Percentiles rank a stretch among this genome's conserved stretches.
phyloP scores from a whole-genome alignment of 2,888 invertebrate species.

The Iphiclides podalirius region DNA sequence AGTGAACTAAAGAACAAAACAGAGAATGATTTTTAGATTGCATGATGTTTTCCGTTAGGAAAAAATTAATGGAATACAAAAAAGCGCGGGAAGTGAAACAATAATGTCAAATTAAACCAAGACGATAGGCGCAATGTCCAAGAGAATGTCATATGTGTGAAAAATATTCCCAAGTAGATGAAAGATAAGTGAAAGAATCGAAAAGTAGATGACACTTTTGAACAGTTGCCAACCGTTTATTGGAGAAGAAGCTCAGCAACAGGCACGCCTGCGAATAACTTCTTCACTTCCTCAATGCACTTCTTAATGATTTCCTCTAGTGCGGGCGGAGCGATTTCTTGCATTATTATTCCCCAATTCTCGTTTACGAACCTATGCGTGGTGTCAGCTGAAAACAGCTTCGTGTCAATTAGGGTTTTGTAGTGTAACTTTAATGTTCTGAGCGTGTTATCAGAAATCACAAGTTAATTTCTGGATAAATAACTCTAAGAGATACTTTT shows the following conservation, averaged over 20 bases:
- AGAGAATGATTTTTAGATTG: too few relatives aligned
- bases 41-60: too few relatives aligned
- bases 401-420: background rate
- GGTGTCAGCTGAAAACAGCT: conserved; percentile 59
- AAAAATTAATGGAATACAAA: too few relatives aligned
- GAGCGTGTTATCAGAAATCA: too few relatives aligned
- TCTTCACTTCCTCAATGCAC: conserved; percentile 59
- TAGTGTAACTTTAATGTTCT: conserved; percentile 2
- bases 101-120: too few relatives aligned
- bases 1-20: too few relatives aligned
- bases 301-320: conserved; percentile 60
- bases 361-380: conserved; percentile 68
- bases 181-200: conserved; percentile 4
- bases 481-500: too few relatives aligned
- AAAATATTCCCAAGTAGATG: too few relatives aligned
- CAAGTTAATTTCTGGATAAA: too few relatives aligned
- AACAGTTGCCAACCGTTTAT: conserved; percentile 46
- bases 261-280: conserved; percentile 56
- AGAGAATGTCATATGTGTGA: conserved; percentile 10
- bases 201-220: conserved; percentile 1
- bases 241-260: conserved; percentile 46
- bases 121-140: too few relatives aligned
- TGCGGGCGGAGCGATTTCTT: conserved; percentile 68
- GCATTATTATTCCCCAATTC: conserved; percentile 70
- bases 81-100: too few relatives aligned